Evolutionary conservation across 2,888 invertebrate species (phyloP), one percentile per base, ranked within the genome.

Genomic region (Lacanobia wlatinum): DNA sequence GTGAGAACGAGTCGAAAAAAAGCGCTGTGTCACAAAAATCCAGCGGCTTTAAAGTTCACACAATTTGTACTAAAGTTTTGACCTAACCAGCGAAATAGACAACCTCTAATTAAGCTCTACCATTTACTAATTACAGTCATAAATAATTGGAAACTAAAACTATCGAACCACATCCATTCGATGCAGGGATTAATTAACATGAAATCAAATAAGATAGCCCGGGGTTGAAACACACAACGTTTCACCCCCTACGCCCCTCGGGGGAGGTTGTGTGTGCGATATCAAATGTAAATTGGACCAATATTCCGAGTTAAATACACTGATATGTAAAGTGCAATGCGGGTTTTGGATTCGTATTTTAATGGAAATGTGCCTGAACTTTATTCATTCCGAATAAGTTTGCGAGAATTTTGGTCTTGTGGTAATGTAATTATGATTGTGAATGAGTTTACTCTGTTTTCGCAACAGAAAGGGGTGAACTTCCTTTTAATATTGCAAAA

Each of bases 151-250:
- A 53, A 70, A 82, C 64, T 70, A 61, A 69, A 76, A 60, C 55
- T n/a, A 63, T 52, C 23, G 53, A 71, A 72, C 77, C 71, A 61
- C 69, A 73, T 61, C 59, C 78, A 60, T 52, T 66, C 56, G 62
- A 52, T 73, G 60, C 66, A 61, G 28, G 56, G 61, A 80, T 73
- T 80, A 77, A 85, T 84, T 83, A 83, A 79, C 73, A 76, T 76
- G 73, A 63, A 76, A 83, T 71, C 74, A 80, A 84, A 80, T 70
- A 70, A 74, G 75, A 78, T 74, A 71, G 64, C 72, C 50, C 16
- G 38, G 53, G 48, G 70, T 38, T 53, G 56, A 38, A 65, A 62
- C 52, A 38, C 28, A 59, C n/a, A 50, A 21, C 23, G 62, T 48
- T 53, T 48, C 46, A 52, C n/a, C 53, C 66, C 55, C 21, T 5